Conservation (phyloP, 2,113 vertebrate species). For the Stigmatopora nigra region DNA sequence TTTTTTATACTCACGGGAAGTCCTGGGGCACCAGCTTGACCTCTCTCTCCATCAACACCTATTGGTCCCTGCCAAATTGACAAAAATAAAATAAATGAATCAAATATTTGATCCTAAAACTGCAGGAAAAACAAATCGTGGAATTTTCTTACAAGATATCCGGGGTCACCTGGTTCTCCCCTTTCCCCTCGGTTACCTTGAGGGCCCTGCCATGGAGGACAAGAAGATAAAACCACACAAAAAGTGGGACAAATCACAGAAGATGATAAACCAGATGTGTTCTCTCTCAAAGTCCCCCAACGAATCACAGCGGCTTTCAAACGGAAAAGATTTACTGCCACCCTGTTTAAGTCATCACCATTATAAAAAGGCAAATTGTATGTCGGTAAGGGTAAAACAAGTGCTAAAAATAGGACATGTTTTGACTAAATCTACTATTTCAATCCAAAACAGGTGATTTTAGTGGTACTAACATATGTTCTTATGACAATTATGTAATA, state of each 20-base stretch:
- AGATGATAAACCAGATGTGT: neutral
- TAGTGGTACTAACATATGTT: no score
- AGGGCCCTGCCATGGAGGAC: conserved; percentile 70
- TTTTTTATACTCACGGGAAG: conserved; percentile 77
- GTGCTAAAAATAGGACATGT: no score
- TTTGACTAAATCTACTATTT: no score
- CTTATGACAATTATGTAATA: no score
- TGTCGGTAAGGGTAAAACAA: no score
- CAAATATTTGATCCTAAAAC: neutral
- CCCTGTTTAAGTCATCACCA: neutral
- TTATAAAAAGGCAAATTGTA: no score
- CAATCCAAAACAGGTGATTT: no score
- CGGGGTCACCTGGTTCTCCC: conserved; percentile 83
- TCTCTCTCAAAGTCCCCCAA: neutral
- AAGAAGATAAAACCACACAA: conserved; percentile 9
- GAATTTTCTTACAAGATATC: conserved; percentile 79
- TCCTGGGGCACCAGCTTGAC: conserved; percentile 80
- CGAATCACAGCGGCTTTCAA: neutral
- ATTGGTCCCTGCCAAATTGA: conserved; percentile 75
- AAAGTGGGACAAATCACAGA: neutral
- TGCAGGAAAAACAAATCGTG: neutral
- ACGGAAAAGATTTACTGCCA: neutral
- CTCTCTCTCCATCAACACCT: conserved; percentile 82
- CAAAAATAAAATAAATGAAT: no score
- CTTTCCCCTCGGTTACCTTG: conserved; percentile 80